A percentile compares a stretch with the other conserved stretches of the same genome.
Evolutionary conservation across 2,113 vertebrate genomes (phyloP).

Genomic region (Protomyctophum bolini): DNA sequence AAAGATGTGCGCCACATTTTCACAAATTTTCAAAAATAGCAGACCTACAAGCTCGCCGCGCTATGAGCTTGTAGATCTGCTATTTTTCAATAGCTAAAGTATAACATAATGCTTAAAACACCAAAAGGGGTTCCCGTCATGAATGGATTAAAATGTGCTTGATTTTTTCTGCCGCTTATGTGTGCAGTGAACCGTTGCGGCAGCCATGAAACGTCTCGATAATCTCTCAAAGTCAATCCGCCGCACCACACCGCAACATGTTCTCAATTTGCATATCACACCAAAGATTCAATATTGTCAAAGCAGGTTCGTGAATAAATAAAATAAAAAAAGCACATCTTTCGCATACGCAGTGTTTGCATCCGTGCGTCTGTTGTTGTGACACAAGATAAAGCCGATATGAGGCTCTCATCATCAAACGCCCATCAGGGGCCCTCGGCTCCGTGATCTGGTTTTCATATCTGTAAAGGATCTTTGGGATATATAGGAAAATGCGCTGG

Average conservation of each 20-base stretch:
- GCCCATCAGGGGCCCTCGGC: not conserved
- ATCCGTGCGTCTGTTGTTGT: slow-evolving; percentile 17
- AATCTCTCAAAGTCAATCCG: slow-evolving; percentile 49
- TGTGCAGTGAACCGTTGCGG: slow-evolving; percentile 50
- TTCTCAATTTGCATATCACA: slow-evolving; percentile 50
- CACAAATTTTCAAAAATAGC: too few species aligned
- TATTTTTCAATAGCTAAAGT: too few species aligned
- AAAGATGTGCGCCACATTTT: too few species aligned
- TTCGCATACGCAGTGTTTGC: slow-evolving; percentile 8
- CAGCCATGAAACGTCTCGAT: slow-evolving; percentile 54
- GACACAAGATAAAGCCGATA: slow-evolving; percentile 5
- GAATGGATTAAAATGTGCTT: slow-evolving; percentile 27
- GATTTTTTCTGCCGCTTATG: slow-evolving; percentile 46
- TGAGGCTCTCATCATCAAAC: slow-evolving; percentile 20
- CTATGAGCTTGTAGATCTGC: too few species aligned
- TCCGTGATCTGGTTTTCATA: slow-evolving; percentile 24
- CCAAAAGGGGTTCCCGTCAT: too few species aligned
- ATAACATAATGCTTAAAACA: too few species aligned
- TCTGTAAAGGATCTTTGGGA: slow-evolving; percentile 5
- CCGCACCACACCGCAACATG: slow-evolving; percentile 13
- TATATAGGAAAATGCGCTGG: slow-evolving; percentile 26
- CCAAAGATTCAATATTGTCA: slow-evolving; percentile 26
- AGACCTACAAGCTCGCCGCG: too few species aligned
- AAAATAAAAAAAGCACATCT: slow-evolving; percentile 9
- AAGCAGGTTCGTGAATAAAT: slow-evolving; percentile 20